phyloP scores from a whole-genome alignment of 1,140 invertebrate genomes.

The Andrena cerasifolii region DNA sequence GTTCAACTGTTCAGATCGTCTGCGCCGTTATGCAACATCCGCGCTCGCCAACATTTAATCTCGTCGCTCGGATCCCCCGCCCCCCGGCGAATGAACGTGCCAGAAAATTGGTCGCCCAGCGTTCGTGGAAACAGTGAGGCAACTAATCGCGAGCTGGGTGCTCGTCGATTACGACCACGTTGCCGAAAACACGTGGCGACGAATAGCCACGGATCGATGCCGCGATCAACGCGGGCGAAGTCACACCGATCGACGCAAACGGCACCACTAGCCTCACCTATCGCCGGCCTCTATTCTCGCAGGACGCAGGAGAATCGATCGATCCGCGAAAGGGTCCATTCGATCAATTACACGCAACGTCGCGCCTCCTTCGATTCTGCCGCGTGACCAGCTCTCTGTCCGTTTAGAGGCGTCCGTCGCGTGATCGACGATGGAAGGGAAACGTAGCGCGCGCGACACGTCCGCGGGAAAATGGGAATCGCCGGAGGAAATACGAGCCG shows the following conservation, averaged over 20 bases:
- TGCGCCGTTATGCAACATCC: neutral
- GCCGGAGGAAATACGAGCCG: neutral
- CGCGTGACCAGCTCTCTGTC: neutral
- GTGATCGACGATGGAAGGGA: neutral
- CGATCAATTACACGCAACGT: neutral
- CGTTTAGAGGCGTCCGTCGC: neutral
- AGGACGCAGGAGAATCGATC: constrained; percentile 9
- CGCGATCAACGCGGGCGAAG: constrained; percentile 36
- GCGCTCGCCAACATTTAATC: neutral
- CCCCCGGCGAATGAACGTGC: too few relatives aligned
- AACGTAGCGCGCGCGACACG: neutral
- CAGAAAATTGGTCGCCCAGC: too few relatives aligned
- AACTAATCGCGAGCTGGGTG: too few relatives aligned
- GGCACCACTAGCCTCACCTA: constrained; percentile 32
- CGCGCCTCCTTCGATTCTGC: neutral
- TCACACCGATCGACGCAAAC: constrained; percentile 18
- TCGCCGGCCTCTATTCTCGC: too few relatives aligned
- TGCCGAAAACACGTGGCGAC: constrained; percentile 61
- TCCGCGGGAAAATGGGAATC: constrained; percentile 1
- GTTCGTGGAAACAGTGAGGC: too few relatives aligned
- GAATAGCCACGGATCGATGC: constrained; percentile 41
- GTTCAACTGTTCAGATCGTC: constrained; percentile 21
- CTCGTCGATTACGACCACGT: constrained; percentile 32
- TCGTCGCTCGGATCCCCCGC: too few relatives aligned
- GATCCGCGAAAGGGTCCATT: neutral